Evolutionary conservation across 2,113 vertebrate species (phyloP).

Genomic region (Lethenteron reissneri): DNA sequence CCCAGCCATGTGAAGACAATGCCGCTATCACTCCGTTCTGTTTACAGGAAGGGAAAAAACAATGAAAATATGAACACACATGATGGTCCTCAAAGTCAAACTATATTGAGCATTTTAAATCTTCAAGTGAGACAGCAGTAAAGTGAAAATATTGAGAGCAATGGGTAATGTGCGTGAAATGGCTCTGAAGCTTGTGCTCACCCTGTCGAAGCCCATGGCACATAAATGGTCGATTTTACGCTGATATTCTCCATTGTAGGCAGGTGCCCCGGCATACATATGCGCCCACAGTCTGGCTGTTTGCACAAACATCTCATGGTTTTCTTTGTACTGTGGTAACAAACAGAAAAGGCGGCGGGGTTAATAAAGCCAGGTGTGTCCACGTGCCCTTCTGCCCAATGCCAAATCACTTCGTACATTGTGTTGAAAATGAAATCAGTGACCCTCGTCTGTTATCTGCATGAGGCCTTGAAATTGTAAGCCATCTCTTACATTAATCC

Average conservation of each 20-base stretch:
- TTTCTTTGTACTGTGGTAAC: conserved; percentile 74
- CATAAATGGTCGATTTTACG: conserved; percentile 98
- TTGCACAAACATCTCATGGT: conserved; percentile 97
- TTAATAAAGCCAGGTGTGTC: background rate
- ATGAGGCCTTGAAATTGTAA: no score
- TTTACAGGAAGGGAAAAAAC: conserved; percentile 16
- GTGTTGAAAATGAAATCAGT: no score
- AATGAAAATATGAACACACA: background rate
- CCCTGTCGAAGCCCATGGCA: conserved; percentile 98
- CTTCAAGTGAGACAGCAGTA: background rate
- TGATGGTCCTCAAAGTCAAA: background rate
- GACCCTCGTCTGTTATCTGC: no score
- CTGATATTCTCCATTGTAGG: conserved; percentile 82
- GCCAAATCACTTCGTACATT: no score
- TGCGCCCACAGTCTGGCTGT: conserved; percentile 90
- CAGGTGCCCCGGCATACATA: conserved; percentile 72
- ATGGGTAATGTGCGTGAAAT: background rate
- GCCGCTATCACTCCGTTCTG: conserved; percentile 99
- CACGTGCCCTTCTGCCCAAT: no score
- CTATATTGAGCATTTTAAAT: background rate
- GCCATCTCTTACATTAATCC: no score
- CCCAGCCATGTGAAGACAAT: conserved; percentile 98
- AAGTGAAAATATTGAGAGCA: conserved; percentile 1
- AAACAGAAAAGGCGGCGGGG: background rate
- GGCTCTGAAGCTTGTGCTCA: conserved; percentile 25